Percentiles rank a stretch among this genome's conserved stretches.
Conservation (phyloP, 2,888 invertebrate species). For the Girardia tigrina region DNA sequence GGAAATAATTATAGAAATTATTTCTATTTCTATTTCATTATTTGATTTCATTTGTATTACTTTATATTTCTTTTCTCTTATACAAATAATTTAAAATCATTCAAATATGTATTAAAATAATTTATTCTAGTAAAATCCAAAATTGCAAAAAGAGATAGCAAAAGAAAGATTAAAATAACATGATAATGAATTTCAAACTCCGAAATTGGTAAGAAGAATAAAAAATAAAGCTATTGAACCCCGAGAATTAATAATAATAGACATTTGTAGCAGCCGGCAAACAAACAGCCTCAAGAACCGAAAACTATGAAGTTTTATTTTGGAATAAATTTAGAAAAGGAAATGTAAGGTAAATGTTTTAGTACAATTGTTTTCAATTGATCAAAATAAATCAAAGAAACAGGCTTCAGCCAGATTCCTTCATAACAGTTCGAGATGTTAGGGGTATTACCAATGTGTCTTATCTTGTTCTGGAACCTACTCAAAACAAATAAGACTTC, state of each 20-base stretch:
- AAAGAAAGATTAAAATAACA: no score
- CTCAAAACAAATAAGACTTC: slow-evolving; percentile 53
- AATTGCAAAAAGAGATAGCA: no score
- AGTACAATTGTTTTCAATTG: slow-evolving; percentile 53
- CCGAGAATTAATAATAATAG: slow-evolving; percentile 44
- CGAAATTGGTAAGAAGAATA: slow-evolving; percentile 45
- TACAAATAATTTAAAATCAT: no score
- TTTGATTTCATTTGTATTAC: no score
- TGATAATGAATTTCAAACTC: no score
- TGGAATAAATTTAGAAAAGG: slow-evolving; percentile 51
- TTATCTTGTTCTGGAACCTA: slow-evolving; percentile 51
- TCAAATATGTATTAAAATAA: no score
- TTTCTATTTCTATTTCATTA: no score
- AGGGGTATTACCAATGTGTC: slow-evolving; percentile 51
- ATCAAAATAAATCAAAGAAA: slow-evolving; percentile 52
- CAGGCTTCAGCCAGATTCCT: slow-evolving; percentile 49
- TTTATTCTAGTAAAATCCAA: no score
- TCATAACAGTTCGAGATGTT: slow-evolving; percentile 41
- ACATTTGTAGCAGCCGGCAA: slow-evolving; percentile 46
- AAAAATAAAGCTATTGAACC: slow-evolving; percentile 44
- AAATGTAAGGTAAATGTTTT: slow-evolving; percentile 50
- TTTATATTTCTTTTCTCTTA: no score
- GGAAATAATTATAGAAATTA: no score
- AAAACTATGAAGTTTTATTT: slow-evolving; percentile 50
- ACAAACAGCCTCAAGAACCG: slow-evolving; percentile 46